Conservation (phyloP, 1,140 invertebrate species). For the Reticulitermes speratus region DNA sequence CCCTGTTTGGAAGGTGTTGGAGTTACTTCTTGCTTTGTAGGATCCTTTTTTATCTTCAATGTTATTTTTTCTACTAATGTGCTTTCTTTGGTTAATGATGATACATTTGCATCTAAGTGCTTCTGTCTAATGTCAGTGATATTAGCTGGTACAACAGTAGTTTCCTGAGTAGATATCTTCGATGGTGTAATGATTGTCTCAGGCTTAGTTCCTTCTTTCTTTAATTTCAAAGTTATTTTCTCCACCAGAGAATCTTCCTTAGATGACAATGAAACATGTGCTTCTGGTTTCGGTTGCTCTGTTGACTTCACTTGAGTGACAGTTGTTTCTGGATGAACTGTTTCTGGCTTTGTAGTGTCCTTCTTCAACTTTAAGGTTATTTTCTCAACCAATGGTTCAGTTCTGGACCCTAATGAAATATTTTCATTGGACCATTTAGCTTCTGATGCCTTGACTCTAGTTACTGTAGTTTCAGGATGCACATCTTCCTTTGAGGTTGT, state of each 20-base stretch:
- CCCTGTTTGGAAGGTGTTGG: background rate
- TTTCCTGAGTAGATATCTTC: background rate
- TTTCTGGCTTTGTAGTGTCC: background rate
- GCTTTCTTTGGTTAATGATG: background rate
- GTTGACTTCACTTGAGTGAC: background rate
- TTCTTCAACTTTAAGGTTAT: background rate
- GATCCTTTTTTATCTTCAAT: constrained; percentile 30
- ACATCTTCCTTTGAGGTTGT: background rate
- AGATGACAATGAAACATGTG: background rate
- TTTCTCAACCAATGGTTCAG: background rate
- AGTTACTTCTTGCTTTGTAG: background rate
- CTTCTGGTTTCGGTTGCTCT: background rate
- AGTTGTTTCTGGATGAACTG: too few relatives aligned
- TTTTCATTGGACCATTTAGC: background rate
- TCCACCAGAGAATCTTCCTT: background rate
- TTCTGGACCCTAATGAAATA: background rate
- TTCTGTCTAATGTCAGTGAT: background rate
- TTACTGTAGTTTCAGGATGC: background rate
- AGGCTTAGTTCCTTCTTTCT: background rate
- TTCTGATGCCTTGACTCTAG: constrained; percentile 3
- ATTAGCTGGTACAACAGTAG: background rate
- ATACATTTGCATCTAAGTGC: background rate
- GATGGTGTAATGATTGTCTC: background rate
- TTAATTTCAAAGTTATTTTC: background rate
- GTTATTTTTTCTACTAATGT: constrained; percentile 30